phyloP scores from a whole-genome alignment of 2,797 vertebrate species.

The Siniperca undulata region DNA sequence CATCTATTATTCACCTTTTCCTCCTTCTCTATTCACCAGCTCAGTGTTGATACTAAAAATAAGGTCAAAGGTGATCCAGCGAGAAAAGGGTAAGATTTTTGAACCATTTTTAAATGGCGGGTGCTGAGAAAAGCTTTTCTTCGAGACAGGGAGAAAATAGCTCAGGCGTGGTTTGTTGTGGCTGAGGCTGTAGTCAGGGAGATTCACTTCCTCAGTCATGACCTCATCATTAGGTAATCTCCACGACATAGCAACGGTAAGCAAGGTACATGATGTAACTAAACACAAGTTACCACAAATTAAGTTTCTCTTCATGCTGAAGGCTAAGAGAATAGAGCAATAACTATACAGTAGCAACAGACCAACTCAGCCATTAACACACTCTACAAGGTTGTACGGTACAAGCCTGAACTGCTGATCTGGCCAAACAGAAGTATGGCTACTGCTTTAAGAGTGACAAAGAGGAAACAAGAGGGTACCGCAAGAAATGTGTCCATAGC shows the following conservation, averaged over 20 bases:
- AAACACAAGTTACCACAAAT: neutral
- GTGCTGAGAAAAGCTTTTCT: constrained; percentile 29
- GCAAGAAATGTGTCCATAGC: too few relatives aligned
- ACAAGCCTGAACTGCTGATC: neutral
- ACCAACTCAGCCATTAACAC: neutral
- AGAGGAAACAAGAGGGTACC: neutral
- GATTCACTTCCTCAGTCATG: constrained; percentile 56
- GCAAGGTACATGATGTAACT: constrained; percentile 17
- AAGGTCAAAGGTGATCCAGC: constrained; percentile 24
- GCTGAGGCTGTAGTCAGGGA: constrained; percentile 36
- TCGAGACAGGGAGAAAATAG: constrained; percentile 38
- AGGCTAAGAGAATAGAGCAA: too few relatives aligned
- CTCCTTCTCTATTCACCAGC: constrained; percentile 6
- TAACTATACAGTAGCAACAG: neutral
- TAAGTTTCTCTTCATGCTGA: neutral
- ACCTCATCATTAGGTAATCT: constrained; percentile 56
- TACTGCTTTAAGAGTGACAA: neutral
- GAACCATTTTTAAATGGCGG: constrained; percentile 7
- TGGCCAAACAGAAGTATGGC: neutral
- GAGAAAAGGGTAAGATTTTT: constrained; percentile 12
- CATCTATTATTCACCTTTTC: constrained; percentile 62
- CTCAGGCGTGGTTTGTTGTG: constrained; percentile 55
- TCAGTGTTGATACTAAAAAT: constrained; percentile 28
- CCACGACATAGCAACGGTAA: neutral
- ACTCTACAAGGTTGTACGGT: neutral